Conservation (phyloP, 1,140 invertebrate genomes). For the Solen grandis region DNA sequence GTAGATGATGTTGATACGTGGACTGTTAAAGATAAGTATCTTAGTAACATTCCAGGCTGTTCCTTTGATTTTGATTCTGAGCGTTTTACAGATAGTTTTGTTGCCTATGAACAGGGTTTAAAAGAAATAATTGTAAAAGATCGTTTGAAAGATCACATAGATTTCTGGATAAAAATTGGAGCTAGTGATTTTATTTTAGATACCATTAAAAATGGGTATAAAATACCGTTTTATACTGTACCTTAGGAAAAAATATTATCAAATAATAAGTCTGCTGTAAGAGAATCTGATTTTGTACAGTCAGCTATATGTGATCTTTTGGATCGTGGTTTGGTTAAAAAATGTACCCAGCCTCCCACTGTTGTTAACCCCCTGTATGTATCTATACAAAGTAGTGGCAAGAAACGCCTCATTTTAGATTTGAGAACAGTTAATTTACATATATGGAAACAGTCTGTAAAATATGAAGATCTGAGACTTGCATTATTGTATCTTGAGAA, state of each 20-base stretch:
- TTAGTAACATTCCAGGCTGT: too few species aligned
- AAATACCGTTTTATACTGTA: constrained; percentile 42
- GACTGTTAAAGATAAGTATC: too few species aligned
- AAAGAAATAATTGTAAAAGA: constrained; percentile 31
- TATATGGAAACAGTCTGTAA: constrained; percentile 41
- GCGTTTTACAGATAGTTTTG: constrained; percentile 5
- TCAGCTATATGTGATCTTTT: constrained; percentile 43
- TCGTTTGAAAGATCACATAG: constrained; percentile 1
- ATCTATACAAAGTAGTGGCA: constrained; percentile 46
- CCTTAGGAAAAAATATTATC: not conserved
- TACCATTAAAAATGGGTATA: constrained; percentile 46
- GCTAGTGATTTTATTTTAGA: constrained; percentile 30
- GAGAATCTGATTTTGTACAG: constrained; percentile 42
- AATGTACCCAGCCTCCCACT: not conserved
- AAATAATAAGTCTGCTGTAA: constrained; percentile 52
- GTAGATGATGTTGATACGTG: too few species aligned
- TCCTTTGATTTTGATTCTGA: not conserved
- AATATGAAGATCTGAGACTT: constrained; percentile 33
- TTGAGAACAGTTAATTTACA: constrained; percentile 44
- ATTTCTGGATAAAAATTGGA: constrained; percentile 9
- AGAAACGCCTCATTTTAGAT: constrained; percentile 55
- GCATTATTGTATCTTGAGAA: constrained; percentile 18
- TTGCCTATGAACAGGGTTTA: constrained; percentile 17
- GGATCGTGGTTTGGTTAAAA: constrained; percentile 1
- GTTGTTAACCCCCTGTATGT: constrained; percentile 49